Evolutionary conservation across 2,113 vertebrate species (phyloP).

Genomic region (Semnopithecus entellus): DNA sequence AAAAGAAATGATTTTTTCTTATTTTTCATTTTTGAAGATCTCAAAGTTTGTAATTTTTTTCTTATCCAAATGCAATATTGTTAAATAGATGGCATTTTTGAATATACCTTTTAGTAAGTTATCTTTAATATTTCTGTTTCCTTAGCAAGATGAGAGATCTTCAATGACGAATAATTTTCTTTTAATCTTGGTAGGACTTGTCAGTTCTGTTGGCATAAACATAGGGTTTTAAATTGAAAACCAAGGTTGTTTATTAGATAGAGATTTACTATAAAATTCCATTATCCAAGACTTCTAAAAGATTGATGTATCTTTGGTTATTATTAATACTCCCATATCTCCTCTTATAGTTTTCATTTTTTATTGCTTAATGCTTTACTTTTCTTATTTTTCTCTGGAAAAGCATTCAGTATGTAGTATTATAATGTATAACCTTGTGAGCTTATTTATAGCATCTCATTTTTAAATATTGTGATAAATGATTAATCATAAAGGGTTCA

Average conservation of each 20-base stretch:
- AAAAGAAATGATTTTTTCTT: not conserved
- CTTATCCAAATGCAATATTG: not conserved
- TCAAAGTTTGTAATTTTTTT: not conserved
- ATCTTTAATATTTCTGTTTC: not conserved
- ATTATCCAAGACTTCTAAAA: not conserved
- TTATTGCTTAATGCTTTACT: not conserved
- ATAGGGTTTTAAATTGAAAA: constrained; percentile 30
- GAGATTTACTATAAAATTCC: constrained; percentile 22
- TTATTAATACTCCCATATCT: not conserved
- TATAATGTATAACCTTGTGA: not conserved
- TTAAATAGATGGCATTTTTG: not conserved
- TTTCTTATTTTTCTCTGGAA: not conserved
- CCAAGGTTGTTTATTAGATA: not conserved
- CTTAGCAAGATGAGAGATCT: not conserved
- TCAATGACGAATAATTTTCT: not conserved
- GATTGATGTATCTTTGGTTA: not conserved
- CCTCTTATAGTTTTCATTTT: not conserved
- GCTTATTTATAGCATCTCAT: not conserved
- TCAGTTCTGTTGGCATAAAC: not conserved
- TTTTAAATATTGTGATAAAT: not conserved
- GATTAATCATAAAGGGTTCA: not conserved
- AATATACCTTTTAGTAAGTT: not conserved
- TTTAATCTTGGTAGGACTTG: not conserved
- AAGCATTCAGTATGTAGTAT: not conserved
- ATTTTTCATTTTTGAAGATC: not conserved